Evolutionary conservation across 2,797 vertebrate species (phyloP).

Genomic region (Cetoscarus ocellatus): DNA sequence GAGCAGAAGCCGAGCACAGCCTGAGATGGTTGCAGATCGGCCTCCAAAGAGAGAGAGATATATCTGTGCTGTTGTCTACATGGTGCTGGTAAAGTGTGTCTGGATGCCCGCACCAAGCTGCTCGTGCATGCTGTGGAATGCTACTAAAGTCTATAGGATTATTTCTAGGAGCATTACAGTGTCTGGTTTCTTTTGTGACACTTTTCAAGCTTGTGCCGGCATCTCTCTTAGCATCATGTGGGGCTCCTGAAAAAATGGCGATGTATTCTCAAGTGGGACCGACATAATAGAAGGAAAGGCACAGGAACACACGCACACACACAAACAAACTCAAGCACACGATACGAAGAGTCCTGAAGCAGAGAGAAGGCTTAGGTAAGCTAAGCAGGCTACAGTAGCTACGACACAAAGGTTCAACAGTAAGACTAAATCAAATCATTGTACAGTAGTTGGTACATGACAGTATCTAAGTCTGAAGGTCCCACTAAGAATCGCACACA

Average conservation of each 20-base stretch:
- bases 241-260: slow-evolving; percentile 72
- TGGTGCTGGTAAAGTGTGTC: slow-evolving; percentile 81
- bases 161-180: slow-evolving; percentile 67
- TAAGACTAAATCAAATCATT: slow-evolving; percentile 78
- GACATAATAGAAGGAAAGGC: slow-evolving; percentile 82
- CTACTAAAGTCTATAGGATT: slow-evolving; percentile 74
- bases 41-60: slow-evolving; percentile 65
- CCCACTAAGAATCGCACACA: slow-evolving; percentile 80
- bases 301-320: slow-evolving; percentile 81
- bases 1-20: slow-evolving; percentile 74
- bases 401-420: slow-evolving; percentile 81
- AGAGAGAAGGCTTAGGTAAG: slow-evolving; percentile 82
- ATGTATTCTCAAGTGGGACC: slow-evolving; percentile 84
- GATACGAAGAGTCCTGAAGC: slow-evolving; percentile 82
- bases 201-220: slow-evolving; percentile 65
- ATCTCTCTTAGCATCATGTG: slow-evolving; percentile 63
- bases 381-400: slow-evolving; percentile 85
- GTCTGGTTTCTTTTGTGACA: slow-evolving; percentile 44
- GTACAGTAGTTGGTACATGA: slow-evolving; percentile 76
- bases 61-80: slow-evolving; percentile 82
- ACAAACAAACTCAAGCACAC: slow-evolving; percentile 81
- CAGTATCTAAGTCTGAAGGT: slow-evolving; percentile 79
- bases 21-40: slow-evolving; percentile 78
- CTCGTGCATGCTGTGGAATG: slow-evolving; percentile 77
- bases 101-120: slow-evolving; percentile 72